Conservation (phyloP, 1,140 invertebrate genomes). For the Melitaea cinxia region DNA sequence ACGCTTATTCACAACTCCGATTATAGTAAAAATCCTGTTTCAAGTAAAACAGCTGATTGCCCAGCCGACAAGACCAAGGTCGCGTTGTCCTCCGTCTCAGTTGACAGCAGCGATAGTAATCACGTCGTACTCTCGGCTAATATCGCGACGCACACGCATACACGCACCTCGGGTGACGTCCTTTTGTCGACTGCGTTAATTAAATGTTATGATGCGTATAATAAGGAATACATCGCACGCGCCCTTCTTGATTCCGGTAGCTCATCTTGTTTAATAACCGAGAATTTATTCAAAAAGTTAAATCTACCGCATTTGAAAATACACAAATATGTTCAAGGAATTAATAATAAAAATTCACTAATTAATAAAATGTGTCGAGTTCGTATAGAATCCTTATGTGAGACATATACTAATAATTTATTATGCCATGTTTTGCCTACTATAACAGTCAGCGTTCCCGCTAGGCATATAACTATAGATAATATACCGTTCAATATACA, state of each 20-base stretch:
- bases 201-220: conserved; percentile 23
- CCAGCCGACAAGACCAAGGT: conserved; percentile 10
- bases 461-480: not conserved
- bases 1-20: conserved; percentile 39
- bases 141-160: too few species aligned
- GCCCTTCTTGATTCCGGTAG: conserved; percentile 38
- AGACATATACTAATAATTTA: conserved; percentile 27
- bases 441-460: conserved; percentile 32
- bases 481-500: conserved; percentile 25
- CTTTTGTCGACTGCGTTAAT: conserved; percentile 34
- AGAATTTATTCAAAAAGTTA: conserved; percentile 32
- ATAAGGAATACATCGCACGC: conserved; percentile 27
- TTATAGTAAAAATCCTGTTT: too few species aligned
- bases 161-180: too few species aligned
- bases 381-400: conserved; percentile 38
- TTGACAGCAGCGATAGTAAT: conserved; percentile 2
- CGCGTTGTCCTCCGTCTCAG: too few species aligned
- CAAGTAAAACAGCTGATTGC: too few species aligned
- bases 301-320: conserved; percentile 6
- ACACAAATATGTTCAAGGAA: conserved; percentile 33
- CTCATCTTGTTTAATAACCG: conserved; percentile 35
- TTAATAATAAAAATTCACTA: conserved; percentile 40
- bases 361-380: conserved; percentile 40
- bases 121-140: too few species aligned
- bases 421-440: conserved; percentile 43